phyloP scores from a whole-genome alignment of 2,797 vertebrate species.

The Aplochiton taeniatus region DNA sequence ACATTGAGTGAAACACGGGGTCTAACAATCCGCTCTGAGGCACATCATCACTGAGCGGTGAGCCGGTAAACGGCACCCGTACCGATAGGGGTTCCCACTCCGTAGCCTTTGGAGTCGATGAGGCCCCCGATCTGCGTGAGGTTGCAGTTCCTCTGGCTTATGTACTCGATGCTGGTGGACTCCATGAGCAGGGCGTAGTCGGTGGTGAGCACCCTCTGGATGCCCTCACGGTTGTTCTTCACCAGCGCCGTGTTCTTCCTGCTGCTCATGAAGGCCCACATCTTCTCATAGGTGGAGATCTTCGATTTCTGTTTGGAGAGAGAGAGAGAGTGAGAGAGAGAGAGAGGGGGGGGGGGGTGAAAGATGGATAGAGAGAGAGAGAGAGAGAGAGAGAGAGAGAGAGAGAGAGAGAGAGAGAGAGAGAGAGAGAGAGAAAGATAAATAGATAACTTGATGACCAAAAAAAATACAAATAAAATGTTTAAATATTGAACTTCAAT shows the following conservation, averaged over 20 bases:
- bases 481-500: no score
- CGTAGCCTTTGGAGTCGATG: conserved; percentile 97
- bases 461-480: no score
- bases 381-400: no score
- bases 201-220: conserved; percentile 92
- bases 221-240: conserved; percentile 93
- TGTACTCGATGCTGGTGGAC: conserved; percentile 97
- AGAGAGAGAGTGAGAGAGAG: neutral
- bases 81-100: conserved; percentile 93
- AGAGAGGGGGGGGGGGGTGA: no score
- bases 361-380: no score
- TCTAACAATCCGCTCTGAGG: no score
- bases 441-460: no score
- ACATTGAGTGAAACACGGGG: no score
- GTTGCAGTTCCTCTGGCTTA: conserved; percentile 98
- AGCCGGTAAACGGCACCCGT: neutral
- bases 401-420: no score
- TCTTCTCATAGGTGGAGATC: conserved; percentile 98
- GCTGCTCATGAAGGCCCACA: conserved; percentile 99
- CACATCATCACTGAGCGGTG: no score
- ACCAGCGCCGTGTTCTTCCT: conserved; percentile 92
- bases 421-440: no score
- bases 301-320: conserved; percentile 89
- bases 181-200: conserved; percentile 98
- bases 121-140: conserved; percentile 97